Evolutionary conservation across 64 coral and sea anemone species (phyloP).

Genomic region (Porites australiensis): DNA sequence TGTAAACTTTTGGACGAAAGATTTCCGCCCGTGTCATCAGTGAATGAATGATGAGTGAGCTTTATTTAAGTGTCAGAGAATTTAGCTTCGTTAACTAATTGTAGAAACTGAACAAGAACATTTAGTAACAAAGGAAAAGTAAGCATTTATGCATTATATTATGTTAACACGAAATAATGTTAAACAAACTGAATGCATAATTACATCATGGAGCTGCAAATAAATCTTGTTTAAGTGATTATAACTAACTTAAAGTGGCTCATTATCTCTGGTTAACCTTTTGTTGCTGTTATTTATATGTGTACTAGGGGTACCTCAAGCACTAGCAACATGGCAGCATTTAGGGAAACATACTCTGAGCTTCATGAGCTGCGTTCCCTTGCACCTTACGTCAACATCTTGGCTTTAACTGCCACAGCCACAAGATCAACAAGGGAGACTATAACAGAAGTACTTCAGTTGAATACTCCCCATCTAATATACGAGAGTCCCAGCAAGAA

Average conservation of each 20-base stretch:
- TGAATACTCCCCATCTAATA: conserved; percentile 42
- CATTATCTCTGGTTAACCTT: not conserved
- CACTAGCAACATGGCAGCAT: conserved; percentile 29
- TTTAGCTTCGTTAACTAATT: no score
- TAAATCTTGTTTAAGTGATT: not conserved
- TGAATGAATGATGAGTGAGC: no score
- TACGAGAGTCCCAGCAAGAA: conserved; percentile 35
- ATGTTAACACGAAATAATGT: no score
- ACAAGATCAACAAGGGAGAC: not conserved
- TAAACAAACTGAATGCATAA: no score
- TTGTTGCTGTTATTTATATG: not conserved
- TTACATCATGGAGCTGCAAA: not conserved
- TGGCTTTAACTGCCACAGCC: conserved; percentile 9
- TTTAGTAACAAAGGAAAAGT: no score
- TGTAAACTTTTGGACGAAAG: no score
- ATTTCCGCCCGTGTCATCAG: no score
- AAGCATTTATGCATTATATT: no score
- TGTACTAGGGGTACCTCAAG: conserved; percentile 34
- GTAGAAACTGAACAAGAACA: no score
- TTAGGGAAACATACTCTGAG: conserved; percentile 39
- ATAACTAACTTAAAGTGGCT: not conserved
- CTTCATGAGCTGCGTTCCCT: conserved; percentile 55
- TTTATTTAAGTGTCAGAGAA: no score
- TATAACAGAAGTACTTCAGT: conserved; percentile 12
- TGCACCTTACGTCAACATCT: conserved; percentile 21